These are phyloP conservation scores for Chaetura pelagica DNA, from an alignment of 2,113 vertebrate species.

Conservation along the genomic window DNA sequence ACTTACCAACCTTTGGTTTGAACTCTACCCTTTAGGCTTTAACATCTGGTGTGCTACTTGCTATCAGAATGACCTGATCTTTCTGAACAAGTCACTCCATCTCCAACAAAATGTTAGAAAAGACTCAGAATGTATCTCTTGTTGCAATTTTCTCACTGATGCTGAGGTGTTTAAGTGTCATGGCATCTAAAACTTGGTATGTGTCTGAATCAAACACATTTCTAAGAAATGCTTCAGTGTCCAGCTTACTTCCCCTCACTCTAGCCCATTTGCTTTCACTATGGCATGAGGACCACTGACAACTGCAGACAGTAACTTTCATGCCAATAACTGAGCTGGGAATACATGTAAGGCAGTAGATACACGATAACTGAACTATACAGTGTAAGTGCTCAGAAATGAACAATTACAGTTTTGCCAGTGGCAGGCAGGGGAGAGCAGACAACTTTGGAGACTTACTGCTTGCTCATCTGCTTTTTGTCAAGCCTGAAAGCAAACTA, in stretches of 20 bases:
- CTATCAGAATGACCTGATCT: background rate
- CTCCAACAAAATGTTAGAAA: background rate
- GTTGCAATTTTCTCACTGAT: background rate
- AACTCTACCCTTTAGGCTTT: background rate
- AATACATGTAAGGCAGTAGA: background rate
- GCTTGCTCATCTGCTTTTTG: background rate
- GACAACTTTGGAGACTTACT: background rate
- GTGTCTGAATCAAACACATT: background rate
- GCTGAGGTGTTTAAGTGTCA: background rate
- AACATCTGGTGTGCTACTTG: background rate
- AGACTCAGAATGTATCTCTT: background rate
- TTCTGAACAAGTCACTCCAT: background rate
- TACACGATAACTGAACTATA: background rate
- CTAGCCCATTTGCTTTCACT: background rate
- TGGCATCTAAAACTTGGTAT: background rate
- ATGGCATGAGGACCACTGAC: fast-evolving
- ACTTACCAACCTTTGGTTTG: background rate
- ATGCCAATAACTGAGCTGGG: background rate
- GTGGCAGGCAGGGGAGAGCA: background rate
- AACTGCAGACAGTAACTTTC: background rate
- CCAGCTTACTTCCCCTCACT: background rate
- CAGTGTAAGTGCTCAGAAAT: background rate
- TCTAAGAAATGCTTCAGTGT: background rate
- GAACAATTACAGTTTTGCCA: background rate
- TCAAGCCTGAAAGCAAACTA: background rate